Evolutionary conservation across 2,113 vertebrate genomes (phyloP).

Genomic region (Prionailurus bengalensis): DNA sequence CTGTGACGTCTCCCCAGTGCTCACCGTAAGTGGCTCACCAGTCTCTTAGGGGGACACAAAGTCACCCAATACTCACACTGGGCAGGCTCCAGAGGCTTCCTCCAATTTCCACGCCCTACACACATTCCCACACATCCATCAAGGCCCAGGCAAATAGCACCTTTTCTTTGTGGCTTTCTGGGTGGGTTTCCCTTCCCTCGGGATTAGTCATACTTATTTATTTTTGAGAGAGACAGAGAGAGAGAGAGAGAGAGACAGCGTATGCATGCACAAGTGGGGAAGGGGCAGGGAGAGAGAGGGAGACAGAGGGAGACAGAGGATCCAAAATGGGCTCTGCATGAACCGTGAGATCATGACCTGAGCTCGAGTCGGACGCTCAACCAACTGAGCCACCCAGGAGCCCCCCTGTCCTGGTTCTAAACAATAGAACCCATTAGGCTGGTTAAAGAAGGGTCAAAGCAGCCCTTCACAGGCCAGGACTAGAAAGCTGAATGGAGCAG

Average conservation of each 20-base stretch:
- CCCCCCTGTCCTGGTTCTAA: neutral
- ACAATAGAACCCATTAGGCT: accelerated
- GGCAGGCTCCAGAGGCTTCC: neutral
- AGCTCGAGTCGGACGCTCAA: no score
- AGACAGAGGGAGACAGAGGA: no score
- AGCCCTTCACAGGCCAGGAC: neutral
- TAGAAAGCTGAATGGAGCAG: neutral
- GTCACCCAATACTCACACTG: neutral
- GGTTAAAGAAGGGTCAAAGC: neutral
- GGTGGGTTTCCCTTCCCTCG: neutral
- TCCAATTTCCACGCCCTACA: neutral
- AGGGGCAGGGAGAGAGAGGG: no score
- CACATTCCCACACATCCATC: accelerated
- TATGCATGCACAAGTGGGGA: accelerated
- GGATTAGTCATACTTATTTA: no score
- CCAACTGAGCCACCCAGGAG: no score
- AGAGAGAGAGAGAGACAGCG: no score
- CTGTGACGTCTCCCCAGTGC: neutral
- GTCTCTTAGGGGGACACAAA: neutral
- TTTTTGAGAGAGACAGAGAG: no score
- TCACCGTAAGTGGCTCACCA: neutral
- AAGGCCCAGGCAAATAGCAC: neutral
- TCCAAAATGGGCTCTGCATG: no score
- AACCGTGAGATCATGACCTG: no score
- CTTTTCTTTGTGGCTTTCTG: neutral